Evolutionary conservation across 2,797 vertebrate genomes (phyloP), one percentile per base, ranked within the genome.

Genomic region (Meda fulgida): DNA sequence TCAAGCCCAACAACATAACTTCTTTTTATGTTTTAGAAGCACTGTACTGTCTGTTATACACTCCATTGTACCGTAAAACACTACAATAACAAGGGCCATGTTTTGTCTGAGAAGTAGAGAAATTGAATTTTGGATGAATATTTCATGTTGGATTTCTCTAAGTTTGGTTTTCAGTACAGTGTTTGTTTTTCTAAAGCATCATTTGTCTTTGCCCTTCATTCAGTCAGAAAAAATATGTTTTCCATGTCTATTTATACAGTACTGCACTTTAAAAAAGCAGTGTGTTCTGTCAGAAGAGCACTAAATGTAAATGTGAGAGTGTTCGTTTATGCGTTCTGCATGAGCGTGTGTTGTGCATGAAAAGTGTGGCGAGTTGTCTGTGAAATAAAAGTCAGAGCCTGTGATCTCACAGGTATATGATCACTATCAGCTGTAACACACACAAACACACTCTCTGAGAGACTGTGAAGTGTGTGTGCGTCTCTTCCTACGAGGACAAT

Each of bases 201-300:
- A 63, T 63, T 82, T 36, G 53, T 82, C 55, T 72, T 82, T 73
- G 38, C 55, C 80, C 36, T 82, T 55, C 38, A 48, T 81, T 72
- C 53, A 73, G 36, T 26, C n/a, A 1, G 36, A 71, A 29, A n/a
- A 60, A 58, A 58, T 29, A 73, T 43, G 2, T 72, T 73, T 70
- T 72, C 38, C n/a, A 23, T 72, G 53, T 73, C 69, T 73, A 43
- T 46, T 60, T 60, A 82, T 72, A 82, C 53, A 82, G 69, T 34
- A 16, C 16, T 16, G 38, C 26, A n/a, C 70, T 82, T 73, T 14
- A 73, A 11, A 82, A 72, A 96, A 96, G 94, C 93, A 93, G 94
- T 95, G 94, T 94, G 92, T 94, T 94, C 93, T 95, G 93, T 94
- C 94, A 92, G 93, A 94, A 93, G 91, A 92, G 93, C 94, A 93